Conservation (phyloP, 2,113 vertebrate genomes). For the Alosa alosa region DNA sequence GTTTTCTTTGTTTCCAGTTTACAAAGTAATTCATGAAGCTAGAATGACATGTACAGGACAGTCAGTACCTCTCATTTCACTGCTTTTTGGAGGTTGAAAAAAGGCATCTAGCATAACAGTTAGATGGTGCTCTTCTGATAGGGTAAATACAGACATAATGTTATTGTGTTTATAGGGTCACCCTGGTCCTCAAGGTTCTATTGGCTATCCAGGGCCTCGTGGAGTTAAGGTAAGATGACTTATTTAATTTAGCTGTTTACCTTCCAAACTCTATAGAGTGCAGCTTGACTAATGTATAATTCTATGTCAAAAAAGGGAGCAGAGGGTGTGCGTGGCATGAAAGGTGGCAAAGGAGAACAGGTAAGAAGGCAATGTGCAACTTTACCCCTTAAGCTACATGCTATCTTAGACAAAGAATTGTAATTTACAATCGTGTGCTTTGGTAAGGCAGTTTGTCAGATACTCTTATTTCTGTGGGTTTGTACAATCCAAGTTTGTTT, state of each 20-base stretch:
- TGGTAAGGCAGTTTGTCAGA: background rate
- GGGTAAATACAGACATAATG: background rate
- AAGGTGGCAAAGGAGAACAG: slow-evolving; percentile 97
- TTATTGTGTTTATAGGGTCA: slow-evolving; percentile 76
- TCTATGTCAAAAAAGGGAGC: slow-evolving; percentile 78
- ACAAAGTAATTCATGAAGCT: background rate
- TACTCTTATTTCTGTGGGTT: too few species aligned
- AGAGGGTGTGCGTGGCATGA: slow-evolving; percentile 92
- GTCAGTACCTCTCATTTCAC: background rate
- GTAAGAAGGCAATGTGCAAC: slow-evolving; percentile 62
- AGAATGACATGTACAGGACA: background rate
- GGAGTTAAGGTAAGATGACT: slow-evolving; percentile 87
- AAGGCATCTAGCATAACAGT: background rate
- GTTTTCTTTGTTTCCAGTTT: too few species aligned
- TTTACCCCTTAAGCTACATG: background rate
- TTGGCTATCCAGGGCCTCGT: slow-evolving; percentile 94
- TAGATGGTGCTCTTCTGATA: background rate
- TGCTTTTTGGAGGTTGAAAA: background rate
- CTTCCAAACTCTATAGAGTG: background rate
- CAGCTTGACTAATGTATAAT: slow-evolving; percentile 1
- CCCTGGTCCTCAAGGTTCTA: slow-evolving; percentile 86
- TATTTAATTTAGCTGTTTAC: background rate
- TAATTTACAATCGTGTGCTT: background rate
- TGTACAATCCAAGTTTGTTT: too few species aligned
- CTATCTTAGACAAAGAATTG: background rate